A percentile compares a stretch with the other conserved stretches of the same genome.
Conservation (phyloP, 2,797 vertebrate species). For the Coccyzus lansbergi region DNA sequence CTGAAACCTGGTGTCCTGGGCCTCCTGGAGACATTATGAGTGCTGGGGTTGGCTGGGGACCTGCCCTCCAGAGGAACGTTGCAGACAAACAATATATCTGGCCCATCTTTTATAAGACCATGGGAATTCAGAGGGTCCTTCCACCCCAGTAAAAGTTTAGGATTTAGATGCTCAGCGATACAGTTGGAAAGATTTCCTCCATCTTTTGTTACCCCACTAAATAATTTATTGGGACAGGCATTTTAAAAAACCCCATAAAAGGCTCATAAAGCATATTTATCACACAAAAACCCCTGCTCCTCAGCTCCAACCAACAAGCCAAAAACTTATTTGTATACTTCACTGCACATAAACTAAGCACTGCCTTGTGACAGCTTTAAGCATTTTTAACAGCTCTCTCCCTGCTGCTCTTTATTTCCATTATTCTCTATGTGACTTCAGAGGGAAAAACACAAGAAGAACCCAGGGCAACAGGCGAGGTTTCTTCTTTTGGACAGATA, state of each 20-base stretch:
- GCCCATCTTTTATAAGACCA: neutral
- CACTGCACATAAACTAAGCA: constrained; percentile 64
- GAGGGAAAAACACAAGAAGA: neutral
- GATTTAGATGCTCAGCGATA: constrained; percentile 74
- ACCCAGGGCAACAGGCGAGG: neutral
- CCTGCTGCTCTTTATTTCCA: constrained; percentile 31
- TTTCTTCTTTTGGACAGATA: neutral
- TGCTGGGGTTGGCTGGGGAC: neutral
- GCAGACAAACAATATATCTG: neutral
- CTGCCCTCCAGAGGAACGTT: neutral
- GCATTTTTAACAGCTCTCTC: constrained; percentile 61
- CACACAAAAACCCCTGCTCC: neutral
- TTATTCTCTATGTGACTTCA: constrained; percentile 34
- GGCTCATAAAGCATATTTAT: constrained; percentile 77
- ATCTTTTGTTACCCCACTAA: constrained; percentile 77
- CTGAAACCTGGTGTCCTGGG: neutral
- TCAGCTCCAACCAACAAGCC: constrained; percentile 65
- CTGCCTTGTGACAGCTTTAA: constrained; percentile 65
- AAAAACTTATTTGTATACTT: constrained; percentile 66
- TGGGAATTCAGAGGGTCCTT: constrained; percentile 1
- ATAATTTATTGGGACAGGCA: constrained; percentile 78
- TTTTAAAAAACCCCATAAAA: constrained; percentile 76
- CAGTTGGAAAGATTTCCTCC: constrained; percentile 74
- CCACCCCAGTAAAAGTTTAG: constrained; percentile 68
- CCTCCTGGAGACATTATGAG: neutral